Base-by-base conservation (phyloP, 1,140 invertebrate species). In the Octopus sinensis region DNA sequence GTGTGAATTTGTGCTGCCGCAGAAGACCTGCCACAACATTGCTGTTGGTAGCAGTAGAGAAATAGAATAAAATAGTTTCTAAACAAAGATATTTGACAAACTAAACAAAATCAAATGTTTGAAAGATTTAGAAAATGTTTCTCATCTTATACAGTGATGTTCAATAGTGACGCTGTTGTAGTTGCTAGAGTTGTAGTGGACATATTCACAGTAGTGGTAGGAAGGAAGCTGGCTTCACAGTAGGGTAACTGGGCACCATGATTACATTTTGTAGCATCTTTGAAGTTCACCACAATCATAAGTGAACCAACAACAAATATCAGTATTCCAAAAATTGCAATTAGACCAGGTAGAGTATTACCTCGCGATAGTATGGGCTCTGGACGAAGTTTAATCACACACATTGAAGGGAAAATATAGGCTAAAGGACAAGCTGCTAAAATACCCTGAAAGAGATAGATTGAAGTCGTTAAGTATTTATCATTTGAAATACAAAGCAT, bases 361-460 rank as follows among this genome's bases (percentile, higher is more conserved):
- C 92, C 92, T 4, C 91, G 87, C n/a, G 93, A 94, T 43, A 95
- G 89, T 0, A 95, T 83, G 68, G 93, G 91, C 51, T 95, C 95
- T 81, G 94, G 93, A 84, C 95, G 94, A 83, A 96, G 92, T 87
- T 93, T 94, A 82, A 96, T 92, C 86, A 96, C 96, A 87, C 94
- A 95, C 9, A 95, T 87, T 0, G 95, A 94, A 10, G 96, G 96
- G 68, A 97, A 91, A 82, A 97, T 93, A 89, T 95, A 97, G 23
- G 96, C 96, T 82, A 96, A 88, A 7, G 96, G 96, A 80, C 96
- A 94, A 9, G 96, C 96, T 6, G 95, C 94, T 53, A 96, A 84
- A 10, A 96, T 94, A 80, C 96, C 96, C 95, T 95, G 87, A 54
- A 87, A 85, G 17, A 43, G 30, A 43, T 43, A 43, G 30, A 43